Conservation (phyloP, 1,140 invertebrate species). For the Hycleus cichorii region DNA sequence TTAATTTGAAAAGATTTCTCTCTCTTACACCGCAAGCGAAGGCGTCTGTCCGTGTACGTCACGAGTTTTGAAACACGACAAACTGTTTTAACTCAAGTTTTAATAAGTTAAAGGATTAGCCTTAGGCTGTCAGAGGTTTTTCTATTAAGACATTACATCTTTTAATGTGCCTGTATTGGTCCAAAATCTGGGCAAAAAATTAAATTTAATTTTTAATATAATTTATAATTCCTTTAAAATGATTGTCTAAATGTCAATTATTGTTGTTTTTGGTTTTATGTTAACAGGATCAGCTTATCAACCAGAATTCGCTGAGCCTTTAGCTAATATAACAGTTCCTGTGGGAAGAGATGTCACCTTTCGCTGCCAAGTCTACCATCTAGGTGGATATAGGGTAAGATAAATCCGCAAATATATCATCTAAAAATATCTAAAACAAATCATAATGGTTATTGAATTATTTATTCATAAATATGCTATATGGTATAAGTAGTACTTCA, state of each 20-base stretch:
- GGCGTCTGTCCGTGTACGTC: constrained; percentile 22
- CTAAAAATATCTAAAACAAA: neutral
- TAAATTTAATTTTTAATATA: constrained; percentile 9
- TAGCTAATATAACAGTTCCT: constrained; percentile 76
- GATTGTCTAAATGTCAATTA: neutral
- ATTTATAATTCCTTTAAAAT: neutral
- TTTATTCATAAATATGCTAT: too few species aligned
- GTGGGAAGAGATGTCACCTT: constrained; percentile 81
- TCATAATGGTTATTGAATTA: neutral
- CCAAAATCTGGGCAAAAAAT: constrained; percentile 10
- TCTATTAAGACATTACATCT: constrained; percentile 26
- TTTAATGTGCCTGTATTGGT: constrained; percentile 5
- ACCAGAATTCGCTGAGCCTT: constrained; percentile 74
- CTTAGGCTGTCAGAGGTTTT: constrained; percentile 27
- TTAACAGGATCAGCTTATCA: constrained; percentile 54
- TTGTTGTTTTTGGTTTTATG: constrained; percentile 8
- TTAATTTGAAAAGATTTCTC: constrained; percentile 34
- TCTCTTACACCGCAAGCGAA: constrained; percentile 19
- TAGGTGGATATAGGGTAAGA: constrained; percentile 85
- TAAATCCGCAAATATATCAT: neutral
- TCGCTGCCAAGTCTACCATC: constrained; percentile 76
- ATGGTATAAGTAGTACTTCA: too few species aligned
- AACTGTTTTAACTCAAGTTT: constrained; percentile 39
- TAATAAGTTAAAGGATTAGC: constrained; percentile 40
- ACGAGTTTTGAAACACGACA: constrained; percentile 27